Evolutionary conservation across 2,797 vertebrate species (phyloP), one percentile per base, ranked within the genome.

Genomic region (Sebastes dallii): DNA sequence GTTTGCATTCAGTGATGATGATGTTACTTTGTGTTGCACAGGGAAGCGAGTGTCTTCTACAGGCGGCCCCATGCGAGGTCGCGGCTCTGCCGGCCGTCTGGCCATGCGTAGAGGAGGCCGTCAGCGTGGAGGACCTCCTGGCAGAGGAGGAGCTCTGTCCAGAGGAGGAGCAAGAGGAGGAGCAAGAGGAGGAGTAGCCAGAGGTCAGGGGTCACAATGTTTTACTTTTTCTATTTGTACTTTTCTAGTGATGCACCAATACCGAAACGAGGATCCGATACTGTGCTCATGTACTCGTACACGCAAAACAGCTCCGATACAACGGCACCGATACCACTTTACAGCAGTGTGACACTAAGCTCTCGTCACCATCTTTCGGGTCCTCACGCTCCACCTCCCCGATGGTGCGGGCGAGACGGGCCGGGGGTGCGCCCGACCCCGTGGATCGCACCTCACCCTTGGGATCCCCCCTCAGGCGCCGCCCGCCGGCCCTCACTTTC

Each of bases 61-160:
- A 93, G 97, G 97, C 62, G 96, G 92, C 55, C 95, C 96, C 60
- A 95, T 97, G 78, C 94, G 97, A 7, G 97, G 97, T 14, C 95
- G 97, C 7, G 97, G 97, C 0, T 66, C 96, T 2, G 94, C 95
- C 7, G 95, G 96, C 8, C 94, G 97, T 25, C 91, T 97, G 88
- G 95, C 96, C 1, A 93, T 99, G 88, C 96, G 97, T 66, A 95
- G 95, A 85, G 96, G 95, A 90, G 95, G 97, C 93, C 83, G 93
- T 72, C 85, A 94, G 4, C 93, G 98, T 22, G 98, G 97, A 10
- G 97, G 95, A 54, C 50, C 93, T 12, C 3, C 92, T 42, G 96
- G 97, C 59, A 96, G 98, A 2, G 97, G 97, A 46, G 97, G 96
- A 1, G 2, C 79, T 16, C 46, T 95, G 24, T 94, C 96, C 76